Evolutionary conservation across 2,797 vertebrate species (phyloP), one percentile per base, ranked within the genome.

Genomic region (Oreortyx pictus): DNA sequence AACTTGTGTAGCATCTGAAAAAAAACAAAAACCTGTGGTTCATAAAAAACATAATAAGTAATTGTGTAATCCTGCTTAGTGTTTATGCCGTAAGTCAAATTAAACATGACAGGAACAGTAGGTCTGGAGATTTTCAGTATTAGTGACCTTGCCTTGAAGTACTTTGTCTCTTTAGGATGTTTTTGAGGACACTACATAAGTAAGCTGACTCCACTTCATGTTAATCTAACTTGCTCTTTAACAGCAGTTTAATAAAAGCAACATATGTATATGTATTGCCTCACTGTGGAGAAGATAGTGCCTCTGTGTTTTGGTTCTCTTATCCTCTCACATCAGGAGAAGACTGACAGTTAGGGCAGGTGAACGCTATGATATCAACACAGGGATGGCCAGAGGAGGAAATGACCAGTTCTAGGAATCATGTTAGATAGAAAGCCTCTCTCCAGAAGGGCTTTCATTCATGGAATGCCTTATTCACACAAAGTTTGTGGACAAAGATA

Each of bases 81-180:
- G 90, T 98, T 96, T 94, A 90, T 96, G 91, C 95, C 94, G 90
- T 94, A 86, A 84, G 81, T 92, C 97, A 97, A 97, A 98, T 97
- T 95, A 95, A 93, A 95, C 86, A 83, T 96, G 97, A 95, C 97
- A 97, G 91, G 84, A 86, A 82, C 29, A 80, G 83, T 94, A 97
- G 95, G 95, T 96, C 97, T 97, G 97, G 96, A 97, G 94, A 91
- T 94, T 97, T 97, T 98, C 96, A 96, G 78, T 89, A 78, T 88
- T 90, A 62, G 82, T 88, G 83, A 91, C 91, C 83, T 95, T 96
- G 60, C 89, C 94, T 96, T 97, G 89, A 95, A 96, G 86, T 94
- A 94, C 97, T 97, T 97, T 97, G 86, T 96, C 85, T 97, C 93
- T 92, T 93, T 86, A 84, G 37, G 82, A 97, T 96, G 90, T 96